Evolutionary conservation across 2,888 invertebrate species (phyloP), one percentile per base, ranked within the genome.

Genomic region (Melitaea athalia): DNA sequence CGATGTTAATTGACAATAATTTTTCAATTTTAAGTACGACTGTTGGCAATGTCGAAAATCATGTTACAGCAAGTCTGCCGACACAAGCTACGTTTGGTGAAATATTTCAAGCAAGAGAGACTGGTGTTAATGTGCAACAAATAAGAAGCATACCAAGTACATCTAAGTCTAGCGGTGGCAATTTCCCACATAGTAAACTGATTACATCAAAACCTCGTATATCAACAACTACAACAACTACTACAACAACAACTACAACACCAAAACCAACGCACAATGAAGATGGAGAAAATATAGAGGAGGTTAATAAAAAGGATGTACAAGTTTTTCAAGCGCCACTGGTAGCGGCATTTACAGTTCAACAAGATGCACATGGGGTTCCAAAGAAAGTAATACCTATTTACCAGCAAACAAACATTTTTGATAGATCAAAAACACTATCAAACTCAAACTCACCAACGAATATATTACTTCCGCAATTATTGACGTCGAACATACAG

Each of bases 321-420:
- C 96, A 97, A 84, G 96, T 97, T 62, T 96, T 95, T 79, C 95
- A 95, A 75, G 97, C 97, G 3, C 97, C 97, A 0, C 82, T 97
- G 69, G 96, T 97, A 0, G 96, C 97, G 3, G 97, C 97, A 0
- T 97, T 97, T 79, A 97, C 97, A 0, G 96, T 97, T 0, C 96
- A 97, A 74, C 95, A 97, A 85, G 97, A 97, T 80, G 95, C 95
- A 74, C 93, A 93, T 42, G 97, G 97, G 0, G 81, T 95, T n/a
- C 96, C 97, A 0, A 95, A 96, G 76, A 96, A 95, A 83, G 96
- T 97, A 0, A 95, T 96, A 63, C 96, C 97, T 0, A 93, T 96
- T 77, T 95, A 93, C 79, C 94, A 94, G 78, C 92, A 93, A 73
- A 84, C 83, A 5, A 87, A 81, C 69, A 77, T 71, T 45, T 80